Percentiles rank a stretch among this genome's conserved stretches.
Conservation (phyloP, 92 coral and sea anemone genomes). For the Paragorgia papillata region DNA sequence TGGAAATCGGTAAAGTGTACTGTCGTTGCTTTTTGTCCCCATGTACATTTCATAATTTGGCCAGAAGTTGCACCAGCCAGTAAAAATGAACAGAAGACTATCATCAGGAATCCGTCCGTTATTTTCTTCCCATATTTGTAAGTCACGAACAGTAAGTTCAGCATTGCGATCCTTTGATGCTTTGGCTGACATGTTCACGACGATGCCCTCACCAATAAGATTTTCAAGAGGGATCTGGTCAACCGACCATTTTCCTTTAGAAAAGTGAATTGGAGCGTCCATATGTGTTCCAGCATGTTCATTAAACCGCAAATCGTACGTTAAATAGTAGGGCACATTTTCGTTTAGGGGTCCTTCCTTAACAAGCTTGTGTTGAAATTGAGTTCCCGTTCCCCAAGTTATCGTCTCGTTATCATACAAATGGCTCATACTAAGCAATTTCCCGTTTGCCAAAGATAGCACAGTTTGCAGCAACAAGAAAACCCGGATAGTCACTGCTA, state of each 20-base stretch:
- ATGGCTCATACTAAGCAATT: constrained; percentile 73
- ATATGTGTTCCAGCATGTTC: constrained; percentile 84
- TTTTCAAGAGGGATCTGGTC: constrained; percentile 73
- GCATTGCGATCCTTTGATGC: constrained; percentile 58
- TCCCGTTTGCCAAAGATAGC: neutral
- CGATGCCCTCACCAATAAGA: constrained; percentile 77
- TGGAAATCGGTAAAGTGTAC: constrained; percentile 73
- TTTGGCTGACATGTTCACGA: constrained; percentile 72
- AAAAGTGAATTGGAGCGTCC: constrained; percentile 75
- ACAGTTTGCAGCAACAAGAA: too few species aligned
- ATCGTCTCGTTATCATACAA: constrained; percentile 61
- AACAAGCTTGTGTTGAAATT: constrained; percentile 44
- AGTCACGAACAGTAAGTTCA: constrained; percentile 59
- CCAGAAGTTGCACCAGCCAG: constrained; percentile 74
- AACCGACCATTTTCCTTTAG: constrained; percentile 53
- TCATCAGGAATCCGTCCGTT: constrained; percentile 68
- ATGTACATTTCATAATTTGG: constrained; percentile 60
- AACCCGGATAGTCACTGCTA: too few species aligned
- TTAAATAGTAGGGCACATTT: constrained; percentile 41
- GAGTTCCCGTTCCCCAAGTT: constrained; percentile 59
- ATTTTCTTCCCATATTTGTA: constrained; percentile 63
- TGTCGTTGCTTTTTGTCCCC: constrained; percentile 59
- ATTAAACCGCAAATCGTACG: constrained; percentile 44
- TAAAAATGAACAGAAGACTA: constrained; percentile 57
- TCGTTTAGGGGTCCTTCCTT: constrained; percentile 21